These are phyloP conservation scores for Epinephelus moara DNA, from an alignment of 2,113 vertebrate genomes.

Conservation along the genomic window DNA sequence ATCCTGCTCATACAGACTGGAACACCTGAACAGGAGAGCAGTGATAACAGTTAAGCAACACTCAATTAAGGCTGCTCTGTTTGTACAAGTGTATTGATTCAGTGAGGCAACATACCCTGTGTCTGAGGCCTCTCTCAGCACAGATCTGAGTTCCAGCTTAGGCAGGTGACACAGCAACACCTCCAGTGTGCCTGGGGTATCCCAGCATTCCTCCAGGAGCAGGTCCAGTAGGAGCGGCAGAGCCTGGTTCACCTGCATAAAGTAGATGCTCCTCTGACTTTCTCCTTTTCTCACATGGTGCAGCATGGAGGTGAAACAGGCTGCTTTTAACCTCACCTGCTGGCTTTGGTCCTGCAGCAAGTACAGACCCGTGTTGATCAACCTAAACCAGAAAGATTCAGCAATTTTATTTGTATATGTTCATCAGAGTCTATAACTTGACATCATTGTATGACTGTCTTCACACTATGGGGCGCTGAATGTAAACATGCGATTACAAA, in stretches of 20 bases:
- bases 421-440: background rate
- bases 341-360: slow-evolving; percentile 91
- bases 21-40: slow-evolving; percentile 70
- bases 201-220: slow-evolving; percentile 81
- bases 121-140: slow-evolving; percentile 77
- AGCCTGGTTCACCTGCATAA: slow-evolving; percentile 85
- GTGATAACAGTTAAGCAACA: background rate
- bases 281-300: background rate
- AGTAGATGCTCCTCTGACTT: slow-evolving; percentile 32
- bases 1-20: slow-evolving; percentile 89
- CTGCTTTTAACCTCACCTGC: slow-evolving; percentile 83
- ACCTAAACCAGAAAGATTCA: slow-evolving; percentile 69
- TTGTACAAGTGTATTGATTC: background rate
- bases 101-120: slow-evolving; percentile 74
- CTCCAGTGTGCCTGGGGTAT: slow-evolving; percentile 77
- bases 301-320: slow-evolving; percentile 82
- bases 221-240: slow-evolving; percentile 84
- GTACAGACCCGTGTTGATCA: slow-evolving; percentile 83
- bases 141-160: slow-evolving; percentile 72
- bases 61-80: background rate
- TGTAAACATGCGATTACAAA: too few relatives aligned
- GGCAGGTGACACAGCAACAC: slow-evolving; percentile 86
- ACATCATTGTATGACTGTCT: background rate
- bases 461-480: background rate
- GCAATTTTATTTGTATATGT: background rate